phyloP scores from a whole-genome alignment of 2,888 invertebrate genomes.

The Morpho deidamia region DNA sequence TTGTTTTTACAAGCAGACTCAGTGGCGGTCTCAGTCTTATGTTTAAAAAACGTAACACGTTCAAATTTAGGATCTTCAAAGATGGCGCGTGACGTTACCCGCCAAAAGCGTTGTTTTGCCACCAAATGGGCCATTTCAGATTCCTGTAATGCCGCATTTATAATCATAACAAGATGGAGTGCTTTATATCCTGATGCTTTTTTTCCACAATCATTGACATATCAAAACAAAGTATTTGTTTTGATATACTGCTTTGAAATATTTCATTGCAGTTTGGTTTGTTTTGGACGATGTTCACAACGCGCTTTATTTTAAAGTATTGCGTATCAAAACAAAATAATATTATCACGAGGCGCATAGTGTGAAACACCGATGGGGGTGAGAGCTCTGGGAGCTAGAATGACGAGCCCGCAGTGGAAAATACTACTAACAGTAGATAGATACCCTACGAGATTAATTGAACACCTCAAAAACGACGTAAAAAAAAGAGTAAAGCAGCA shows the following conservation, averaged over 20 bases:
- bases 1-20: too few relatives aligned
- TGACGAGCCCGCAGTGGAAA: too few relatives aligned
- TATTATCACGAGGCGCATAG: too few relatives aligned
- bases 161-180: constrained; percentile 12
- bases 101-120: constrained; percentile 3
- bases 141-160: constrained; percentile 7
- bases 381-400: too few relatives aligned
- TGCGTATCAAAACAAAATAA: too few relatives aligned
- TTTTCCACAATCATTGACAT: constrained; percentile 7
- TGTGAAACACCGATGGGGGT: too few relatives aligned
- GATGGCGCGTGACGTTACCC: constrained; percentile 1
- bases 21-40: not conserved
- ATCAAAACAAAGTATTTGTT: not conserved
- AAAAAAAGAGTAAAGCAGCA: too few relatives aligned
- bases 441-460: too few relatives aligned
- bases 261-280: not conserved
- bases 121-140: constrained; percentile 1
- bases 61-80: not conserved
- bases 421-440: too few relatives aligned
- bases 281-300: too few relatives aligned
- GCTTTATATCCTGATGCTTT: constrained; percentile 7
- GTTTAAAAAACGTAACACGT: not conserved
- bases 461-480: too few relatives aligned
- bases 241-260: not conserved
- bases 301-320: too few relatives aligned